Base-by-base conservation (phyloP, 2,113 vertebrate species). In the Coracopsis vasa region DNA sequence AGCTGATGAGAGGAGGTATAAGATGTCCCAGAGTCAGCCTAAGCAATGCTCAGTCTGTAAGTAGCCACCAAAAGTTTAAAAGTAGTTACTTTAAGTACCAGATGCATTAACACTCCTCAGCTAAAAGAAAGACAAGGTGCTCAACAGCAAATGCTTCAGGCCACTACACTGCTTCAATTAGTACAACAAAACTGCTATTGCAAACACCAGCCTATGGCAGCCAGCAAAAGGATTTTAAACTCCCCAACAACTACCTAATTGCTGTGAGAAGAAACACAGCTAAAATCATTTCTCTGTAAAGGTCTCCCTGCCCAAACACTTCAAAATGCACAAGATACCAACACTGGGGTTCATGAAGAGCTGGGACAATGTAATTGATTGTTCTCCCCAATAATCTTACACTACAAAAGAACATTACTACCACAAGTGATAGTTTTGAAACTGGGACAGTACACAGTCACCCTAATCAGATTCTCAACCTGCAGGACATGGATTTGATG, bases 401-500 rank as follows among this genome's bases (percentile, higher is more conserved):
- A 2, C 18, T 53, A 61, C 56, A 56, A 69, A 54, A 71, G 79
- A 4, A 6, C 4, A 21, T 5, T 13, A 18, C 31, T 19, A 24
- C 11, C 47, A 44, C 0, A 8, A 56, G 17, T 6, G 11, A 67
- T 33, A n/a, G 25, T 9, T 90, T 31, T 35, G n/a, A 50, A 73
- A 50, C 0, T 0, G 7, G 16, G 42, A 41, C 61, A 48, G 41
- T 24, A 48, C 44, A 71, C 19, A 50, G 20, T 60, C 81, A 88
- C 37, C 14, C 67, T 42, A 6, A 62, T 6, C 33, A 42, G 64
- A 24, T 24, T 50, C n/a, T 67, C 33, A 28, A 23, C 33, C 75
- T 19, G 35, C n/a, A 39, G 19, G 79, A 37, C 21, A 42, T 0
- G 0, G 58, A 21, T 54, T 1, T 17, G 25, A 42, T 4, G 21